phyloP scores from a whole-genome alignment of 2,113 vertebrate species.

The Pelmatolapia mariae region DNA sequence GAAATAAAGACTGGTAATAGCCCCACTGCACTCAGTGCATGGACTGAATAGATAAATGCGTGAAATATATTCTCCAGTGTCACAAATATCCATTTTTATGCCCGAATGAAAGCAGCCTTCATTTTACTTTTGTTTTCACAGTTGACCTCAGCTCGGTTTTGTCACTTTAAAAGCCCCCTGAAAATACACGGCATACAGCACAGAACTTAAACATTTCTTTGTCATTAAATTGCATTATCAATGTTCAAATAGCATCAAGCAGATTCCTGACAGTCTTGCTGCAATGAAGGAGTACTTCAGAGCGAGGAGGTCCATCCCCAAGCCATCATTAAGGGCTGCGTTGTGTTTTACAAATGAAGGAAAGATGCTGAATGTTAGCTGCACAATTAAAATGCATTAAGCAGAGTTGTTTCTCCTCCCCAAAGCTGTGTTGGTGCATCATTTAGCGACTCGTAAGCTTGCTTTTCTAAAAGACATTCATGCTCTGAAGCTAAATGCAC shows the following conservation, averaged over 20 bases:
- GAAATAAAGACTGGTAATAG: background rate
- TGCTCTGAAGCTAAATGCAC: background rate
- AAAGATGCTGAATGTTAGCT: background rate
- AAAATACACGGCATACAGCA: background rate
- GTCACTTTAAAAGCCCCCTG: background rate
- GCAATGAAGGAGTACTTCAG: background rate
- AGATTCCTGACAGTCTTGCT: background rate
- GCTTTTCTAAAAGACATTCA: slow-evolving; percentile 5
- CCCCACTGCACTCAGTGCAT: background rate
- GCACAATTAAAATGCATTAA: slow-evolving; percentile 4
- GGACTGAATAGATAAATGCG: background rate
- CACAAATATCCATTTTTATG: background rate
- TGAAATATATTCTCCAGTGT: background rate
- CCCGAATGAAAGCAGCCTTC: background rate
- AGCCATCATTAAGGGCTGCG: background rate
- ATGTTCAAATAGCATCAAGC: background rate
- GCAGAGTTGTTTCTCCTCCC: background rate
- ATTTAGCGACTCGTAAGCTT: background rate
- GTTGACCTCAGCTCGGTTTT: background rate
- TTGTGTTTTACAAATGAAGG: slow-evolving; percentile 18
- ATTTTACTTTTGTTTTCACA: background rate
- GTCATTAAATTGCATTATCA: background rate
- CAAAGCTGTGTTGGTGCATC: slow-evolving; percentile 5
- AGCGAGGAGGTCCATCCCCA: background rate
- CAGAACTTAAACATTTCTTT: background rate